Evolutionary conservation across 2,797 vertebrate species (phyloP), one percentile per base, ranked within the genome.

Genomic region (Bufotes viridis): DNA sequence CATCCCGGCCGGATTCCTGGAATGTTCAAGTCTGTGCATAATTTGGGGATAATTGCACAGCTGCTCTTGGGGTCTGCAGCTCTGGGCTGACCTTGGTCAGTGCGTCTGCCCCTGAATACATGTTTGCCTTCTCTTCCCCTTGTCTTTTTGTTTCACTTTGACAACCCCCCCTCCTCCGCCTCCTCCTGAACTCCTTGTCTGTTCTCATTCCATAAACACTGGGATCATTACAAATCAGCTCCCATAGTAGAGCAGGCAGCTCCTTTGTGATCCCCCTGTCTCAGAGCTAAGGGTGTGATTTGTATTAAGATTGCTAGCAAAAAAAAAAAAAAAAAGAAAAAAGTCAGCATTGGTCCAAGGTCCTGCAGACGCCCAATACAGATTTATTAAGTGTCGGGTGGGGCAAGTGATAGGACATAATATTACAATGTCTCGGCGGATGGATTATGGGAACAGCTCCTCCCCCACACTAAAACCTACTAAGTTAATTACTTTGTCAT

Each of bases 31-130:
- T 81, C 93, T 91, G 89, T 92, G 93, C 92, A 94, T 94, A 93
- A 91, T 95, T 94, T 79, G 89, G 92, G 87, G 51, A 89, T 94
- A 94, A 95, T 95, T 92, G 93, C 87, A 92, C 91, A 93, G 94
- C 92, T 94, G 92, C 93, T 92, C 87, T 78, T 87, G 81, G 61
- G 91, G 91, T 90, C 90, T 87, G 78, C 69, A 90, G 87, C 90
- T 92, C 90, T 90, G 92, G 79, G 92, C 93, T 92, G 91, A 94
- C 92, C 93, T 92, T 92, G 91, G 92, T 94, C 92, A 83, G 92
- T 2, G 80, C 63, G 90, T 91, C 93, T 93, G 93, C 92, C 92
- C 89, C 91, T 91, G 89, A 92, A 92, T 91, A 93, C 92, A 94
- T 93, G 90, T 91, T 92, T 92, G 92, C 88, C 91, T 94, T 93